phyloP scores from a whole-genome alignment of 64 coral and sea anemone species.

The Stichodactyla helianthus region DNA sequence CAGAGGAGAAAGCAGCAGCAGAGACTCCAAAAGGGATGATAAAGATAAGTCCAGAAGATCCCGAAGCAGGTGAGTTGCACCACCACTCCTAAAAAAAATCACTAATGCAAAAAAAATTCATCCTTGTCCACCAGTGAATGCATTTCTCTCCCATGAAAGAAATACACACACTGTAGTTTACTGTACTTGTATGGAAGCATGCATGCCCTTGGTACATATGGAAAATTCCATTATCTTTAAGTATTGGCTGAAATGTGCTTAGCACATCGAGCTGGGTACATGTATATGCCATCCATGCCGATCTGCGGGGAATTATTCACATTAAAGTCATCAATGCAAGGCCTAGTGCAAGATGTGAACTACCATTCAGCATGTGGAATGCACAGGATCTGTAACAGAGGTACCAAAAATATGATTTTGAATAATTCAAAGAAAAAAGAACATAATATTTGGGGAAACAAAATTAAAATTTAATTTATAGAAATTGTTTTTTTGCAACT shows the following conservation, averaged over 20 bases:
- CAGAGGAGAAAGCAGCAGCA: constrained; percentile 15
- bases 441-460: not conserved
- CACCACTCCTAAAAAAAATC: not conserved
- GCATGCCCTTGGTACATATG: not conserved
- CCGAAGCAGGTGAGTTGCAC: constrained; percentile 78
- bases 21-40: constrained; percentile 39
- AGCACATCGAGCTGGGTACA: not conserved
- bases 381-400: constrained; percentile 3
- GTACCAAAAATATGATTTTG: not conserved
- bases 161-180: not conserved
- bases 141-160: not conserved
- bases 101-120: not conserved
- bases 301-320: not conserved
- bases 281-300: not conserved
- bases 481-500: not conserved
- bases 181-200: not conserved
- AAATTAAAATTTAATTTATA: not conserved
- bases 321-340: constrained; percentile 2
- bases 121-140: not conserved
- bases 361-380: not conserved
- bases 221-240: not conserved
- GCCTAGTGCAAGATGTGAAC: not conserved
- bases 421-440: not conserved
- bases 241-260: not conserved
- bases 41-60: constrained; percentile 90